A percentile compares a stretch with the other conserved stretches of the same genome.
Evolutionary conservation across 2,113 vertebrate genomes (phyloP).

Genomic region (Prinia subflava): DNA sequence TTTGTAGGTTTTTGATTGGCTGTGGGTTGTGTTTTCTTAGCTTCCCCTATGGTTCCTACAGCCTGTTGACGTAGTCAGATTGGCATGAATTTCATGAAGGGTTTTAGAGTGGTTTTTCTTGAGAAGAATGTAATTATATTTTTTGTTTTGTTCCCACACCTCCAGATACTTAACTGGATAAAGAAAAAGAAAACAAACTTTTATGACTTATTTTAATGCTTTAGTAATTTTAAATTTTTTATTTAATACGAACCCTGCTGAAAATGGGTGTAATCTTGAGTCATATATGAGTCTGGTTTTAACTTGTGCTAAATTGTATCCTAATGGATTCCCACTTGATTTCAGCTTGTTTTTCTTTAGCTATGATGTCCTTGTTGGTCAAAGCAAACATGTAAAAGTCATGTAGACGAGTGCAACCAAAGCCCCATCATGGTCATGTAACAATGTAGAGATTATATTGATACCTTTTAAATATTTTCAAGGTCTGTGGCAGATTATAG

Average conservation of each 20-base stretch:
- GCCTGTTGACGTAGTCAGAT: not conserved
- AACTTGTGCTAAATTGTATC: not conserved
- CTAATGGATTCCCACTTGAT: not conserved
- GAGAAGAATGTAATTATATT: not conserved
- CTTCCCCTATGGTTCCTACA: not conserved
- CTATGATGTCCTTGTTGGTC: not conserved
- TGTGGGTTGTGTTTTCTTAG: not conserved
- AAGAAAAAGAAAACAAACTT: not conserved
- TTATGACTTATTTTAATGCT: not conserved
- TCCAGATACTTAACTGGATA: not conserved
- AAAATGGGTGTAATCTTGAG: not conserved
- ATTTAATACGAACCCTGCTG: not conserved
- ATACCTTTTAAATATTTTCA: not conserved
- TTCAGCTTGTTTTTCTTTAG: not conserved
- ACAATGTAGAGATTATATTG: not conserved
- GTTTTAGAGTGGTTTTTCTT: not conserved
- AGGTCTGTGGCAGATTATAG: not conserved
- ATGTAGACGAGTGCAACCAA: not conserved
- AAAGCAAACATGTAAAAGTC: not conserved
- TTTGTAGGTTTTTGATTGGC: not conserved
- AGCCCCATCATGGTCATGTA: not conserved
- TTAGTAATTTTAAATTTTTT: not conserved
- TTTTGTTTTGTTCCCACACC: conserved; percentile 23
- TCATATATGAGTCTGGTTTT: not conserved
- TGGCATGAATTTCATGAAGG: not conserved